Conservation (phyloP, 2,797 vertebrate genomes). For the Myotis pilosus region DNA sequence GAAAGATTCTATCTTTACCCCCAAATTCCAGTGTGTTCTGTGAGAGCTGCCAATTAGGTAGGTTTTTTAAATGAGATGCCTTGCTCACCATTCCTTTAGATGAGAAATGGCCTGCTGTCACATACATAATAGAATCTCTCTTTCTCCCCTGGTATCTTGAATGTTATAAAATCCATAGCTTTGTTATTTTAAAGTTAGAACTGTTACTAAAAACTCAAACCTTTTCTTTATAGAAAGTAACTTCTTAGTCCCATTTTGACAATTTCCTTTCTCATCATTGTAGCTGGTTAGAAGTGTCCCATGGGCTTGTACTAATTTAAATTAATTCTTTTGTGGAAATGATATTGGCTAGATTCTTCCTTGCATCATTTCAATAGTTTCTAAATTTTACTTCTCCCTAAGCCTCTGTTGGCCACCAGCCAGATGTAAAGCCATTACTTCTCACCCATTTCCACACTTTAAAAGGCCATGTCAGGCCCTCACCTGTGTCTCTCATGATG, state of each 20-base stretch:
- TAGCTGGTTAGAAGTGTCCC: not conserved
- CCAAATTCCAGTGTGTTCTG: conserved; percentile 15
- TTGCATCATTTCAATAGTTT: not conserved
- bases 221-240: not conserved
- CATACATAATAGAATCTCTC: too few species aligned
- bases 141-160: not conserved
- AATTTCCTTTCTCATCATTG: not conserved
- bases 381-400: not conserved
- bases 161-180: not conserved
- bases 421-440: not conserved
- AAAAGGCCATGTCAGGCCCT: not conserved
- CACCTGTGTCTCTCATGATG: not conserved
- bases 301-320: not conserved
- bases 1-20: conserved; percentile 68
- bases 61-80: not conserved
- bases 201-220: not conserved
- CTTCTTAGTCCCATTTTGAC: conserved; percentile 29
- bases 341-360: not conserved
- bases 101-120: not conserved
- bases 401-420: not conserved
- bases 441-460: accelerated
- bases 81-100: not conserved
- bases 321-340: conserved; percentile 10
- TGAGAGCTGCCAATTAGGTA: conserved; percentile 7
- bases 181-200: not conserved